Base-by-base conservation (phyloP, 2,888 invertebrate species). In the Operophtera brumata region DNA sequence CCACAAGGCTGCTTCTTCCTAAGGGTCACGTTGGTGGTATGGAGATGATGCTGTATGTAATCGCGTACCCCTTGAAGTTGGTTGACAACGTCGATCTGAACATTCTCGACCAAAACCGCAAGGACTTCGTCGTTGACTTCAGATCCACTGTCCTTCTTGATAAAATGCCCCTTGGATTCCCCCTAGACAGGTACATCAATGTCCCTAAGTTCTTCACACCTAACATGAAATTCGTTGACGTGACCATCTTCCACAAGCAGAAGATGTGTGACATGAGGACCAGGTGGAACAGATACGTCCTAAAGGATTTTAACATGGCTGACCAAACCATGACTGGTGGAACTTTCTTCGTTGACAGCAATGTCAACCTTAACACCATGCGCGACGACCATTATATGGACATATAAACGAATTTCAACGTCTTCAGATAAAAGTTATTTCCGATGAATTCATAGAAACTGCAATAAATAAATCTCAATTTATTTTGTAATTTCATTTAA, bases 1-100 rank as follows among this genome's bases (percentile, higher is more conserved):
- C 96, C 2, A 90, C 92, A 25, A 93, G 94, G 66, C 86, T 95
- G 39, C 75, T 95, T 36, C 83, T 96, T 47, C 96, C 96, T 37
- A 94, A 89, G 69, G 96, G 96, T 73, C 92, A 80, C 62, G 81
- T 84, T 47, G 92, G 92, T 55, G 96, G 96, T 47, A 86, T 93
- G 84, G 90, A 92, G 20, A 92, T 92, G 89, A 88, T 92, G 70
- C 66, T 95, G 40, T 94, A 93, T 81, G 91, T 93, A 46, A 91
- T 93, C 58, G 89, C 94, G 9, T 89, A 90, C 30, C 93, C 93
- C 36, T 78, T 91, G 68, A 88, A 82, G 61, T 53, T 82, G 43
- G 82, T 88, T 0, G 86, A 88, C 37, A 86, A 84, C 56, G 74
- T 84, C 35, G 86, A 88, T 49, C 45, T 78, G 1, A 68, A 61